phyloP scores from a whole-genome alignment of 2,797 vertebrate genomes.

The Sciurus carolinensis region DNA sequence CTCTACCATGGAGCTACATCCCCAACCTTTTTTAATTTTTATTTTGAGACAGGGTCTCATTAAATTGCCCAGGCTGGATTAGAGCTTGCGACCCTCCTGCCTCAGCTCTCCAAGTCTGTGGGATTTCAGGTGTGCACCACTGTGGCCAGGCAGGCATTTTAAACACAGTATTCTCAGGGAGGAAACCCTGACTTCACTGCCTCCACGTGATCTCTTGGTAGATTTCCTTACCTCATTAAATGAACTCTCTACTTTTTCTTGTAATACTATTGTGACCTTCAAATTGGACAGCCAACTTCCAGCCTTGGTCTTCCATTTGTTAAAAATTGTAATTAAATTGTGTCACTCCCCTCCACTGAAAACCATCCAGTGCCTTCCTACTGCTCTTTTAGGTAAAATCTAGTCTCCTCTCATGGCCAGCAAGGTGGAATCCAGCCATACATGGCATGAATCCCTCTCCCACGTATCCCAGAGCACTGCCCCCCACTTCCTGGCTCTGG shows the following conservation, averaged over 20 bases:
- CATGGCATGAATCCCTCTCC: not conserved
- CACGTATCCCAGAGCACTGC: fast-evolving
- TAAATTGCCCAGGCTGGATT: too few relatives aligned
- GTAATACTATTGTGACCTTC: not conserved
- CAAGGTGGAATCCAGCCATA: not conserved
- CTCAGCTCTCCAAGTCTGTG: too few relatives aligned
- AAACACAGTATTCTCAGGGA: not conserved
- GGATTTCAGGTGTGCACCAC: too few relatives aligned
- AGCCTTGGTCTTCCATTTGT: not conserved
- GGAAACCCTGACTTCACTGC: fast-evolving
- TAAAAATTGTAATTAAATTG: not conserved
- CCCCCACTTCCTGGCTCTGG: not conserved
- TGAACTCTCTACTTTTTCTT: not conserved
- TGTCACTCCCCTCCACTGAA: not conserved
- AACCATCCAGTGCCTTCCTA: not conserved
- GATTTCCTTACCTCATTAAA: not conserved
- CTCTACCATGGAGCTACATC: too few relatives aligned
- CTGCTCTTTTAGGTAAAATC: not conserved
- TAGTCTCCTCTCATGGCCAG: not conserved
- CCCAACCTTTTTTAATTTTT: too few relatives aligned
- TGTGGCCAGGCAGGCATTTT: too few relatives aligned
- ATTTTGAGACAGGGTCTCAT: too few relatives aligned
- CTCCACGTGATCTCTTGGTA: not conserved
- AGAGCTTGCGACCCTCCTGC: too few relatives aligned
- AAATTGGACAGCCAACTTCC: not conserved